Percentiles rank a stretch among this genome's conserved stretches.
Conservation (phyloP, 2,113 vertebrate species). For the Hirundichthys speculiger region DNA sequence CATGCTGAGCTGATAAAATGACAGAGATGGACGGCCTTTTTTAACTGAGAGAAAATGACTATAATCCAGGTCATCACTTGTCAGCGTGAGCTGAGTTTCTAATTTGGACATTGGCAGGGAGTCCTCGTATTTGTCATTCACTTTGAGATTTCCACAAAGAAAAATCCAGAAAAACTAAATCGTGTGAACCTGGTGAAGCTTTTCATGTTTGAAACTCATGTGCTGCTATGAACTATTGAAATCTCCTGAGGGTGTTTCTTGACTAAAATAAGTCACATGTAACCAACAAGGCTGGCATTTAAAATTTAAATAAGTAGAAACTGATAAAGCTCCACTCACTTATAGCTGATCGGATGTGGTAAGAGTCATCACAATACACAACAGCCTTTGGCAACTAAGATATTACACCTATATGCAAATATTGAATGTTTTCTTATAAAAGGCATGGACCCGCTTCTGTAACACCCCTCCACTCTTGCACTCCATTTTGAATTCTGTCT, state of each 20-base stretch:
- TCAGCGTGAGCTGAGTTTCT: slow-evolving; percentile 24
- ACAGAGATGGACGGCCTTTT: slow-evolving; percentile 44
- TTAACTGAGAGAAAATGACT: slow-evolving; percentile 35
- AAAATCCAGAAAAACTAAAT: neutral
- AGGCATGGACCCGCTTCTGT: neutral
- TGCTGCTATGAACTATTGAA: neutral
- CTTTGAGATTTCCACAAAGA: neutral
- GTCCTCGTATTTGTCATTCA: slow-evolving; percentile 6
- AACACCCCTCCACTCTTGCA: slow-evolving; percentile 4
- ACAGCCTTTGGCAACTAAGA: neutral
- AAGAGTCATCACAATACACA: neutral
- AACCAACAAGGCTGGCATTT: neutral
- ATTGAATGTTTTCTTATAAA: neutral
- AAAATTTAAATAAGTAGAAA: neutral
- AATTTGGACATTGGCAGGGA: slow-evolving; percentile 23
- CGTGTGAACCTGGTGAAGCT: neutral
- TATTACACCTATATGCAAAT: neutral
- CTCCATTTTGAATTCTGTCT: slow-evolving; percentile 5
- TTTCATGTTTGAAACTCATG: neutral
- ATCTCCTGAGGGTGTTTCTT: neutral
- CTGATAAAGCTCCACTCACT: neutral
- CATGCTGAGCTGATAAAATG: slow-evolving; percentile 55
- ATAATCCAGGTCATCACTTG: slow-evolving; percentile 19
- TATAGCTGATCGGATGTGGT: slow-evolving; percentile 6
- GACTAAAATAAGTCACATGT: neutral